phyloP scores from a whole-genome alignment of 2,113 vertebrate genomes.

The Spizaetus ornatus region DNA sequence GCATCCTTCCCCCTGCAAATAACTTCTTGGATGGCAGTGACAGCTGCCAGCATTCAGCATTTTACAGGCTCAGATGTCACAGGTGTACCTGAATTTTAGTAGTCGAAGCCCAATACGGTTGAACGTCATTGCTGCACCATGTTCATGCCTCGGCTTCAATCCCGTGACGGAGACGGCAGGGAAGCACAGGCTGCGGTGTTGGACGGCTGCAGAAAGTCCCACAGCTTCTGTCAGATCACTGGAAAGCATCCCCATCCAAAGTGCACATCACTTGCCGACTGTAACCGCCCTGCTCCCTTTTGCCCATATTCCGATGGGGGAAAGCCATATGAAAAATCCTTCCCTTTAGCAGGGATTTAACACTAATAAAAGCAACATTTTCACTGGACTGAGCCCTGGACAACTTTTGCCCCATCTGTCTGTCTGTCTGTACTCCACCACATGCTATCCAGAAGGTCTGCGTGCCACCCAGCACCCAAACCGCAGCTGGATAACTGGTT shows the following conservation, averaged over 20 bases:
- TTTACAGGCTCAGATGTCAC: background rate
- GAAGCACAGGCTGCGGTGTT: background rate
- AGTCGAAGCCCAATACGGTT: rapidly evolving
- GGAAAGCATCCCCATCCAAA: background rate
- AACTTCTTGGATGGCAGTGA: background rate
- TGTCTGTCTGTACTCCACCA: background rate
- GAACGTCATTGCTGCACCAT: background rate
- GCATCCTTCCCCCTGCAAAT: background rate
- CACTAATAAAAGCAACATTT: background rate
- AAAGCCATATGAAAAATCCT: background rate
- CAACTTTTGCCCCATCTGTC: background rate
- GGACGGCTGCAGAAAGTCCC: background rate
- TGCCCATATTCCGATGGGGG: background rate
- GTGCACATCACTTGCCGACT: too few species aligned
- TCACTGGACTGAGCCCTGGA: background rate
- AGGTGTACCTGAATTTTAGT: background rate
- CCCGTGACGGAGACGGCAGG: background rate
- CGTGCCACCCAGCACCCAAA: background rate
- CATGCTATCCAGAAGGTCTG: background rate
- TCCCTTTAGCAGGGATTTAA: background rate
- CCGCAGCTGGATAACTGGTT: rapidly evolving
- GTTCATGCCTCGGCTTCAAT: rapidly evolving
- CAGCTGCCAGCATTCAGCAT: background rate
- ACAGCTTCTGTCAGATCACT: background rate
- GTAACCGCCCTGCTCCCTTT: background rate